Evolutionary conservation across 2,888 invertebrate genomes (phyloP), one percentile per base, ranked within the genome.

Genomic region (Chrysolina americana): DNA sequence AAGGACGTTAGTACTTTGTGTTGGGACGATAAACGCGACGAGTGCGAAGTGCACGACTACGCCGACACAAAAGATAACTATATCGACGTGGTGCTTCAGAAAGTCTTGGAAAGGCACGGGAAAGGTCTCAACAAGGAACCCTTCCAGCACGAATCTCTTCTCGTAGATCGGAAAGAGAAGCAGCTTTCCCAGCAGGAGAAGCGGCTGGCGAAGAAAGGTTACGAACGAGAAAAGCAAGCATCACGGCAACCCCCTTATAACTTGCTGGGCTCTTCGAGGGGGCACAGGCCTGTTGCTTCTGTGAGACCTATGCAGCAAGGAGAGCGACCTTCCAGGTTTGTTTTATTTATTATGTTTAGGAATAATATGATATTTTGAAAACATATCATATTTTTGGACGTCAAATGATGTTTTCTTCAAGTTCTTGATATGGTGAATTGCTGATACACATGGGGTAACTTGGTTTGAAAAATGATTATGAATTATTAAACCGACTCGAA

Each of bases 91-190:
- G 92, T 98, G 63, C 92, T 98, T 90, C 93, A 94, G 86, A 94
- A 93, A 75, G 88, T 94, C 23, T 88, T 95, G 62, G 90, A 91
- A 71, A 87, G 90, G 36, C 91, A 93, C 80, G 92, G 93, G 17
- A 90, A 89, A 50, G 87, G 91, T 66, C 88, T 95, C 74, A 94
- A 93, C 73, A 94, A 94, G 88, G 94, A 95, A 84, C 98, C 98
- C 0, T 98, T 98, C 89, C 95, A 96, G 82, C 98, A 99, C 85
- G 98, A 99, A 87, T 97, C 98, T 11, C 89, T 98, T 70, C 89
- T 99, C 44, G 95, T 98, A 4, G 98, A 98, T 88, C 92, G 97
- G 59, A 98, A 98, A 86, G 98, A 98, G 84, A 95, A 98, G 87
- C 96, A 98, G 84, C 89, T 98, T 59, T 97, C 98, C 0, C 95